Conservation (phyloP, 2,888 invertebrate species). For the Plemyria rubiginata region DNA sequence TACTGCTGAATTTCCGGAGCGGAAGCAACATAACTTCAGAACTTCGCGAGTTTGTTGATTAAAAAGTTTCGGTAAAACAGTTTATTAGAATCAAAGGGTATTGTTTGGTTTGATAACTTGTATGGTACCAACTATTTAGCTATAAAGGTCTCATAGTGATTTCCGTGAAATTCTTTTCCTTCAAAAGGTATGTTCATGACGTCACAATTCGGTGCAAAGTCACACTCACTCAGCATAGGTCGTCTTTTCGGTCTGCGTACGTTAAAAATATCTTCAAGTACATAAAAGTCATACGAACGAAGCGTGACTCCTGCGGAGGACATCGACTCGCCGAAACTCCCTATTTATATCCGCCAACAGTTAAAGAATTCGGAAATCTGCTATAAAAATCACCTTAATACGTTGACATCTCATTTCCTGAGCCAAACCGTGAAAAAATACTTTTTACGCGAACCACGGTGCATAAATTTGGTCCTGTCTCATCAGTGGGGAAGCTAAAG, state of each 20-base stretch:
- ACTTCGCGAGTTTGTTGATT: too few relatives aligned
- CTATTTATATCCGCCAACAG: constrained; percentile 31
- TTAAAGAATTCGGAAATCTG: constrained; percentile 12
- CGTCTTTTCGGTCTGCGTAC: constrained; percentile 1
- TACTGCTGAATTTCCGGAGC: not conserved
- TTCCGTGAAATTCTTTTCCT: not conserved
- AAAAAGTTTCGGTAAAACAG: too few relatives aligned
- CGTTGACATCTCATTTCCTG: constrained; percentile 21
- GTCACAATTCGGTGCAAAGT: not conserved
- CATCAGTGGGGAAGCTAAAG: constrained; percentile 36
- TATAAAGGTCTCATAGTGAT: too few relatives aligned
- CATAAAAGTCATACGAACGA: constrained; percentile 34
- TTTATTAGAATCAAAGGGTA: too few relatives aligned
- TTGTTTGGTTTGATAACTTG: too few relatives aligned
- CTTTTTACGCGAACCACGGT: constrained; percentile 38
- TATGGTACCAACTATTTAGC: too few relatives aligned
- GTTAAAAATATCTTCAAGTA: constrained; percentile 31
- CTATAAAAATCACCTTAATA: constrained; percentile 7
- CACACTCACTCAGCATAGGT: not conserved
- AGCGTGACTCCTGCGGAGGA: constrained; percentile 35
- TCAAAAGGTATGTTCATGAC: not conserved
- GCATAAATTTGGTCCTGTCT: constrained; percentile 43
- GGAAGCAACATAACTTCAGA: too few relatives aligned
- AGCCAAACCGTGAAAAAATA: constrained; percentile 26
- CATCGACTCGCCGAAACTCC: constrained; percentile 34